Percentiles rank a stretch among this genome's conserved stretches.
Conservation (phyloP, 2,113 vertebrate genomes). For the Sinocyclocheilus maitianheensis region DNA sequence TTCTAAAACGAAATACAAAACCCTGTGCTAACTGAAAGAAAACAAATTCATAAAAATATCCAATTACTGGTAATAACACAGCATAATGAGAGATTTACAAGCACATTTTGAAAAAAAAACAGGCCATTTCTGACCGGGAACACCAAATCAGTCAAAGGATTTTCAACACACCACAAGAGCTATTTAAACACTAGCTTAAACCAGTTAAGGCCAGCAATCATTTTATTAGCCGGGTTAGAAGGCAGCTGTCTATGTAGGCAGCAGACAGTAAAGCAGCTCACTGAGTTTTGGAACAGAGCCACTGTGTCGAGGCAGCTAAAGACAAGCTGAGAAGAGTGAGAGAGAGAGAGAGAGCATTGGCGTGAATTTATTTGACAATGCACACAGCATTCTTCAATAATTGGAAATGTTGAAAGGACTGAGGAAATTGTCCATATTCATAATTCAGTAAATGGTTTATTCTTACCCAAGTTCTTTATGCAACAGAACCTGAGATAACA, state of each 20-base stretch:
- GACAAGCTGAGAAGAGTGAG: neutral
- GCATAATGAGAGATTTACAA: neutral
- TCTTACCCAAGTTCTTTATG: conserved; percentile 70
- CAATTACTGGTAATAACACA: neutral
- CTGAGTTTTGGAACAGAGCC: neutral
- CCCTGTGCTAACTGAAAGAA: neutral
- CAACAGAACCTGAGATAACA: conserved; percentile 69
- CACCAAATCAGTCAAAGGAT: too few species aligned
- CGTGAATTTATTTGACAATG: conserved; percentile 69
- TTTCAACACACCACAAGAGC: too few species aligned
- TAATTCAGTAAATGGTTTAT: conserved; percentile 75
- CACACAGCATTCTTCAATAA: conserved; percentile 71
- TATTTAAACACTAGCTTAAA: neutral
- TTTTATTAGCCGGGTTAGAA: neutral
- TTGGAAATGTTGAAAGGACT: conserved; percentile 67
- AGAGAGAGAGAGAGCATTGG: conserved; percentile 31
- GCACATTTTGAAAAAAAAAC: neutral
- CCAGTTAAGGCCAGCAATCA: neutral
- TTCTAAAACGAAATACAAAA: neutral
- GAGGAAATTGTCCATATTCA: conserved; percentile 74
- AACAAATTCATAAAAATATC: neutral
- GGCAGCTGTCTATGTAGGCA: neutral
- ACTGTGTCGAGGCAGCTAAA: neutral
- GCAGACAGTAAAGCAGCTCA: neutral
- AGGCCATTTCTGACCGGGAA: neutral